Evolutionary conservation across 2,797 vertebrate genomes (phyloP).

Genomic region (Acomys russatus): DNA sequence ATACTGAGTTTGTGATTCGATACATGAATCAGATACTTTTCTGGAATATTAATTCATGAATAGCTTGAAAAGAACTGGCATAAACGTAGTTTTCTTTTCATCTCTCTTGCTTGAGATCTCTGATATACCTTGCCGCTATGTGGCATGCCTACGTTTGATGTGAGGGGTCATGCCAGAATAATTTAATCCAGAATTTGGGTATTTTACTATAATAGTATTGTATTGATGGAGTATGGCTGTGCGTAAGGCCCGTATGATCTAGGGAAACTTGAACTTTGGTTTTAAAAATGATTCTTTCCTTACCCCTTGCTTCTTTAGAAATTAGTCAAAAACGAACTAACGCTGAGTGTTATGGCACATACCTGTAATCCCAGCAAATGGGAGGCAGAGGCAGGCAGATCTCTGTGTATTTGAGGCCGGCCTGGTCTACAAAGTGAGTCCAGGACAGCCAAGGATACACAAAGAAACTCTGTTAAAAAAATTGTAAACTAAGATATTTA

Average conservation of each 20-base stretch:
- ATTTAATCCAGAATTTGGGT: neutral
- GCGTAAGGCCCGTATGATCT: neutral
- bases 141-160: neutral
- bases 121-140: neutral
- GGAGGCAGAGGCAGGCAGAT: no score
- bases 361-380: no score
- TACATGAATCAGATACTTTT: conserved; percentile 48
- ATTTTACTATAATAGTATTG: neutral
- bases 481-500: neutral
- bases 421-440: conserved; percentile 29
- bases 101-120: neutral
- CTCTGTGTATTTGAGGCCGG: no score
- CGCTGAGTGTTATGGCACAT: no score
- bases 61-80: neutral
- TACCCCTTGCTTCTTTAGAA: neutral
- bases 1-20: neutral
- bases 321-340: no score
- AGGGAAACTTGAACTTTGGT: conserved; percentile 8
- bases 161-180: neutral
- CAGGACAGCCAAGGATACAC: no score
- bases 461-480: neutral
- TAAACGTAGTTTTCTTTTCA: neutral
- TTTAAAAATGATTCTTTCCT: conserved; percentile 40
- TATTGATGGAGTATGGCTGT: neutral
- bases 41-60: conserved; percentile 10